Evolutionary conservation across 1,140 invertebrate species (phyloP), one percentile per base, ranked within the genome.

Genomic region (Hycleus phaleratus): DNA sequence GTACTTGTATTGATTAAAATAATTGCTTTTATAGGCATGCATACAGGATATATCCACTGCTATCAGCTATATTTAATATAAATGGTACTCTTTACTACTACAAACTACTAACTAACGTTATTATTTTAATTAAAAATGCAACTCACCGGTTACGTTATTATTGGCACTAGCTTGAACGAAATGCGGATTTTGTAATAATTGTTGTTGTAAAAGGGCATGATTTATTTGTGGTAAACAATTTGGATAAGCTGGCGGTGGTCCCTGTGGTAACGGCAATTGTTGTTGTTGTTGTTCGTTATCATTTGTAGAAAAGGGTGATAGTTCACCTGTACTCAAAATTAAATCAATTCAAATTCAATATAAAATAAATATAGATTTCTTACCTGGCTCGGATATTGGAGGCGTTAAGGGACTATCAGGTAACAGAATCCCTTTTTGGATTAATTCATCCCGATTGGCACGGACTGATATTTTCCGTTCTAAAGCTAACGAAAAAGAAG

Each of bases 391-490:
- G 70, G 86, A 85, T 75, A 88, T 86, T 58, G 87, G 86, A 56
- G 86, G 64, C 82, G 69, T 66, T 49, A 87, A 82, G 62, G 90
- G 87, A 80, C 87, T 91, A 69, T 95, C 92, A 61, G 91, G 90
- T 68, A 92, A 75, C 54, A 98, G 79, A 67, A 98, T 96, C 67
- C 94, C 94, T 81, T 95, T 96, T 78, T 93, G 88, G 73, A 97
- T 91, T 79, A 98, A 81, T 75, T 97, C 94, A 77, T 97, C 93
- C 79, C 93, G 85, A 79, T 93, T 95, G 70, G 92, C 91, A 79
- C 95, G 85, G 79, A 97, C 91, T 71, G 94, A 97, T 79, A 98
- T 97, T 81, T 96, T 97, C 73, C 94, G 85, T 81, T 98, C 95
- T 79, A 98, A 83, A 65, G 93, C 94, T 97, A 78, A 52, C 78